Percentiles rank a stretch among this genome's conserved stretches.
Evolutionary conservation across 2,888 invertebrate species (phyloP).

Genomic region (Ophraella communa): DNA sequence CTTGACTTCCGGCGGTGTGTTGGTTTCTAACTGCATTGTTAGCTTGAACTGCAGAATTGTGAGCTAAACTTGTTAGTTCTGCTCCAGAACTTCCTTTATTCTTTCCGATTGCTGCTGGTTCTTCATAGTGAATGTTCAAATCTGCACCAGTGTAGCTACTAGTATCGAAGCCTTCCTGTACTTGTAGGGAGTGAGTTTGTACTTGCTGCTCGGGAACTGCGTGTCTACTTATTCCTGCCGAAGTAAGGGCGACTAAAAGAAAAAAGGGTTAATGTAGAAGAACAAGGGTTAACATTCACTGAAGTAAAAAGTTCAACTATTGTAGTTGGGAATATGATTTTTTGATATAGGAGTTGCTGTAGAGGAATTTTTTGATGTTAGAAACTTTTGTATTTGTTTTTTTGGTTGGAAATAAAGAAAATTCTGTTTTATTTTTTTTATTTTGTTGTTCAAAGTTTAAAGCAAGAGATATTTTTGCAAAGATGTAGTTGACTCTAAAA

Average conservation of each 20-base stretch:
- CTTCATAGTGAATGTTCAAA: not conserved
- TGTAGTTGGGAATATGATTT: too few relatives aligned
- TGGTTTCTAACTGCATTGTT: constrained; percentile 72
- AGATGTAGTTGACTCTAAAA: too few relatives aligned
- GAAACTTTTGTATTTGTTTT: too few relatives aligned
- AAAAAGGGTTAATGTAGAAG: too few relatives aligned
- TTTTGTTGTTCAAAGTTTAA: too few relatives aligned
- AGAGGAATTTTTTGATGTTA: too few relatives aligned
- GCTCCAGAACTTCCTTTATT: constrained; percentile 60
- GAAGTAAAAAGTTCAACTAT: too few relatives aligned
- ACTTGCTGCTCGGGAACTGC: constrained; percentile 43
- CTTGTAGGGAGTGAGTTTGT: constrained; percentile 24
- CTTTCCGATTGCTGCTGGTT: not conserved
- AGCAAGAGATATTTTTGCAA: too few relatives aligned
- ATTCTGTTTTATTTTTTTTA: too few relatives aligned
- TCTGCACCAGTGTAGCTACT: constrained; percentile 20
- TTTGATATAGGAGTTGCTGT: too few relatives aligned
- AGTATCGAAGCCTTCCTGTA: constrained; percentile 26
- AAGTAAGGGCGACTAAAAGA: constrained; percentile 34
- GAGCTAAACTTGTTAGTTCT: constrained; percentile 70
- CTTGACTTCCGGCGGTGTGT: constrained; percentile 75
- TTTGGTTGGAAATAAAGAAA: too few relatives aligned
- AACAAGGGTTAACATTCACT: too few relatives aligned
- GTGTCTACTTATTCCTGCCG: constrained; percentile 29
- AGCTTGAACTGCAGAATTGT: constrained; percentile 75